phyloP scores from a whole-genome alignment of 1,140 invertebrate genomes.

The Trichogramma pretiosum region DNA sequence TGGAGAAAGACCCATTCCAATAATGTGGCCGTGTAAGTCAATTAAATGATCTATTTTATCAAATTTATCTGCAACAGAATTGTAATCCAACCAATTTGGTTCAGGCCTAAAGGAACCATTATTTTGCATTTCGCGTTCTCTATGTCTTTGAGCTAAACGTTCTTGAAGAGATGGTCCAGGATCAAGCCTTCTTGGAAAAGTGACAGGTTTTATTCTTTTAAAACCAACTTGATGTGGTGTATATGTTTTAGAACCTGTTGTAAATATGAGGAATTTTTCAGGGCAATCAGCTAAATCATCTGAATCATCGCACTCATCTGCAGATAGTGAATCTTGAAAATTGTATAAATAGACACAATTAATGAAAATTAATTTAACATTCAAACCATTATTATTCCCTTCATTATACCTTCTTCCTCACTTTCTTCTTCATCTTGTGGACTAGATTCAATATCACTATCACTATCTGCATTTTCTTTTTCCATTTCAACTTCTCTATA shows the following conservation, averaged over 20 bases:
- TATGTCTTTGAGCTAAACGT: conserved; percentile 51
- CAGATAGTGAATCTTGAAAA: conserved; percentile 31
- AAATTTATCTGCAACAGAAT: conserved; percentile 61
- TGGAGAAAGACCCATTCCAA: conserved; percentile 80
- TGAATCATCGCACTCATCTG: conserved; percentile 43
- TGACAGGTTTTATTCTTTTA: conserved; percentile 66
- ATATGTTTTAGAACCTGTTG: conserved; percentile 75
- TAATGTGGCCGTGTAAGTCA: conserved; percentile 81
- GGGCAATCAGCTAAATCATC: conserved; percentile 46
- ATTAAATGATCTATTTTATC: conserved; percentile 76
- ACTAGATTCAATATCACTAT: conserved; percentile 32
- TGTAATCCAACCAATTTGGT: conserved; percentile 62
- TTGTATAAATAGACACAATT: conserved; percentile 3
- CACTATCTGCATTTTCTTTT: conserved; percentile 29
- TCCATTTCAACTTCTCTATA: conserved; percentile 49
- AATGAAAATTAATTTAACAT: neutral
- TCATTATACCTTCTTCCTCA: conserved; percentile 22
- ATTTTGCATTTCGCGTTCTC: conserved; percentile 45
- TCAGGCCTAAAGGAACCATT: conserved; percentile 44
- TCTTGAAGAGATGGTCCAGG: conserved; percentile 61
- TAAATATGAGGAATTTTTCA: conserved; percentile 79
- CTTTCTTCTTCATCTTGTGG: conserved; percentile 28
- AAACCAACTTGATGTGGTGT: conserved; percentile 83
- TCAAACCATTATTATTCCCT: no score
- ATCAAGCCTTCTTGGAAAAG: conserved; percentile 61